A percentile compares a stretch with the other conserved stretches of the same genome.
Evolutionary conservation across 2,888 invertebrate genomes (phyloP).

Genomic region (Troides oblongomaculatus): DNA sequence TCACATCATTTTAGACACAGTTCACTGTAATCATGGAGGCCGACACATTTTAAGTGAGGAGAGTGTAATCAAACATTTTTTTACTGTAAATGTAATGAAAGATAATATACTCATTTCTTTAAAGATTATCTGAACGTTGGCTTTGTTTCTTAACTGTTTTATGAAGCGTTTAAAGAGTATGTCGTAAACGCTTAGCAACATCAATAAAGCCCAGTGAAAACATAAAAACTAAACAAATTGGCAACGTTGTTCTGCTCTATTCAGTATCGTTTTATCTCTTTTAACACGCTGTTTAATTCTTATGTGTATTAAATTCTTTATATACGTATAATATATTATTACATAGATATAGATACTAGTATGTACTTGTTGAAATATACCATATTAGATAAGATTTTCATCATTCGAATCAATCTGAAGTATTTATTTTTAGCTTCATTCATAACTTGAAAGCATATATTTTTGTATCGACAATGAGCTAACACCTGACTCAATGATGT

Average conservation of each 20-base stretch:
- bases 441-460: background rate
- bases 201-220: constrained; percentile 15
- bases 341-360: too few species aligned
- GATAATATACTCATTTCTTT: constrained; percentile 22
- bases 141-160: constrained; percentile 24
- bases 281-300: constrained; percentile 2
- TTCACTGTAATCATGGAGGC: too few species aligned
- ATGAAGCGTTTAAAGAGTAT: constrained; percentile 20
- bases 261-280: constrained; percentile 17
- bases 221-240: constrained; percentile 21
- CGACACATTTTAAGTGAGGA: background rate
- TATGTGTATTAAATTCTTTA: background rate
- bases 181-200: constrained; percentile 23
- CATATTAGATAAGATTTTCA: too few species aligned
- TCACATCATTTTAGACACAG: too few species aligned
- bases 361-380: too few species aligned
- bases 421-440: too few species aligned
- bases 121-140: constrained; percentile 12
- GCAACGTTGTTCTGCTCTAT: constrained; percentile 15
- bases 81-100: constrained; percentile 19
- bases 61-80: background rate
- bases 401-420: too few species aligned
- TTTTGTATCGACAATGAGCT: background rate
- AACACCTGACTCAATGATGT: too few species aligned
- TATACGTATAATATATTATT: too few species aligned